phyloP scores from a whole-genome alignment of 2,888 invertebrate genomes.

The Druceiella hillmani region DNA sequence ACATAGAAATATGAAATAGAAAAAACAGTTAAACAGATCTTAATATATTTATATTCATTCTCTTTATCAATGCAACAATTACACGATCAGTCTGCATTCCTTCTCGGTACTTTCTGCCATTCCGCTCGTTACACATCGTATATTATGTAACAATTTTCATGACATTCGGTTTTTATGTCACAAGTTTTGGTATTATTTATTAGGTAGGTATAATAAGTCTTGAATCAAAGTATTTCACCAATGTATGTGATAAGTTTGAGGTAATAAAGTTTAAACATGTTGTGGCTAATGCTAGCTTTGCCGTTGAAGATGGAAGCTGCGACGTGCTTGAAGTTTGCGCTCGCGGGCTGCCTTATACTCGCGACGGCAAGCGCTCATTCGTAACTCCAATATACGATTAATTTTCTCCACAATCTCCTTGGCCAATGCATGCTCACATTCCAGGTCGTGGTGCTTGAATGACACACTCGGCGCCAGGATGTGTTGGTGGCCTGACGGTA shows the following conservation, averaged over 20 bases:
- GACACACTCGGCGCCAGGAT: conserved; percentile 43
- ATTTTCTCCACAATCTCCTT: conserved; percentile 84
- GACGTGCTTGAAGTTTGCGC: conserved; percentile 58
- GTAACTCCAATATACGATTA: conserved; percentile 77
- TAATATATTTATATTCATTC: too few relatives aligned
- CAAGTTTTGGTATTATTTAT: too few relatives aligned
- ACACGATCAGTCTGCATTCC: too few relatives aligned
- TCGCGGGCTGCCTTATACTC: conserved; percentile 77
- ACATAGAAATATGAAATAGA: too few relatives aligned
- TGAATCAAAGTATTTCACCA: not conserved
- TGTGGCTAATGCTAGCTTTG: conserved; percentile 13
- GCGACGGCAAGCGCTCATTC: conserved; percentile 71
- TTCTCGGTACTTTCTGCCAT: too few relatives aligned
- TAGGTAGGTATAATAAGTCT: too few relatives aligned
- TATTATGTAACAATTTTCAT: too few relatives aligned
- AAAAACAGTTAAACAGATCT: too few relatives aligned
- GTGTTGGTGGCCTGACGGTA: not conserved
- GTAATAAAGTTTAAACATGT: conserved; percentile 6
- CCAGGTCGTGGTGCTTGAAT: conserved; percentile 86
- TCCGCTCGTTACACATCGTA: too few relatives aligned
- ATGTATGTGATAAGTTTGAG: not conserved
- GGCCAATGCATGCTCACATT: conserved; percentile 69
- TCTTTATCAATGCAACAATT: too few relatives aligned
- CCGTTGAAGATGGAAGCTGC: conserved; percentile 49
- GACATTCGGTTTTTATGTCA: too few relatives aligned